phyloP scores from a whole-genome alignment of 2,888 invertebrate genomes.

The Acronicta alni region DNA sequence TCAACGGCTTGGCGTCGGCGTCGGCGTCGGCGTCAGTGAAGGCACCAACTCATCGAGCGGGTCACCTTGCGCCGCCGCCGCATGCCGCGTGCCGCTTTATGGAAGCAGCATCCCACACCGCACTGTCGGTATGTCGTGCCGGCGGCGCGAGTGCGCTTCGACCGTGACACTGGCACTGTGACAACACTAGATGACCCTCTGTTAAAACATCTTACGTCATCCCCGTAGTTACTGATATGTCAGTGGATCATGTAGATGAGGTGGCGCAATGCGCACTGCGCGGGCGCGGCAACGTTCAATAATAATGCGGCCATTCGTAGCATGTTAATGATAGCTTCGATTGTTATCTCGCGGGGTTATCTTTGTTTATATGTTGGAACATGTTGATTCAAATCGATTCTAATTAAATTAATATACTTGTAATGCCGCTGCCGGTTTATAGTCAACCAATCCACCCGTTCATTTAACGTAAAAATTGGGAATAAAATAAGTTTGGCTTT shows the following conservation, averaged over 20 bases:
- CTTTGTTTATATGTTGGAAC: conserved; percentile 29
- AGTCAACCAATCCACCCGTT: no score
- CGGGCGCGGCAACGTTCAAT: neutral
- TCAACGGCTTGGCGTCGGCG: neutral
- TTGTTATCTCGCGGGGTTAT: conserved; percentile 34
- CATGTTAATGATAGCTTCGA: conserved; percentile 22
- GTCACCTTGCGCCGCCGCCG: neutral
- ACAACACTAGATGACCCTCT: neutral
- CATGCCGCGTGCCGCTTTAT: no score
- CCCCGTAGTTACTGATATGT: conserved; percentile 26
- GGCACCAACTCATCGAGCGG: neutral
- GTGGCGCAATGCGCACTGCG: no score
- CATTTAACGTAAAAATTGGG: no score
- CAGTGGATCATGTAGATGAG: neutral
- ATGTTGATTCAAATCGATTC: conserved; percentile 19
- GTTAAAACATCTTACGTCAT: conserved; percentile 22
- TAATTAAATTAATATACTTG: conserved; percentile 9
- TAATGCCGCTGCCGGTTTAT: neutral
- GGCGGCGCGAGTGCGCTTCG: no score
- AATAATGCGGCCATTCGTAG: conserved; percentile 13
- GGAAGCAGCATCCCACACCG: no score
- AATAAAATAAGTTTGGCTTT: no score
- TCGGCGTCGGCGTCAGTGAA: no score
- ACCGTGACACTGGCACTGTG: neutral
- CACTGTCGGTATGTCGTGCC: no score